Percentiles rank a stretch among this genome's conserved stretches.
Conservation (phyloP, 2,113 vertebrate genomes). For the Percopsis transmontana region DNA sequence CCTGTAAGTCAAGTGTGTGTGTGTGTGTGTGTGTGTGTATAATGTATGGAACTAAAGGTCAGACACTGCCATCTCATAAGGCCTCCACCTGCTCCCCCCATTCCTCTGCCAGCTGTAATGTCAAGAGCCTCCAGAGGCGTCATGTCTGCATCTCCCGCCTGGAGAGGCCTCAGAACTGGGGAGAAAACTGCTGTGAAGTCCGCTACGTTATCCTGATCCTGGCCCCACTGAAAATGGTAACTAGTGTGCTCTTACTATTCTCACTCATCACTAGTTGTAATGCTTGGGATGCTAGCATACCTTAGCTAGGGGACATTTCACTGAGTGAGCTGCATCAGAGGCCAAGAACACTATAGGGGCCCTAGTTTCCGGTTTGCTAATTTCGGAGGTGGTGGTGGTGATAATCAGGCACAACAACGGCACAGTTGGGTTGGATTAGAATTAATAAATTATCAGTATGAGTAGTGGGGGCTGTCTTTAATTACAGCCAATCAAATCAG, state of each 20-base stretch:
- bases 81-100: constrained; percentile 10
- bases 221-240: constrained; percentile 96
- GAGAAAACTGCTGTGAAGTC: constrained; percentile 97
- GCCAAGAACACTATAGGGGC: no score
- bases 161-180: constrained; percentile 97
- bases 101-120: constrained; percentile 84
- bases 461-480: no score
- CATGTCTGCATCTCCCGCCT: constrained; percentile 97
- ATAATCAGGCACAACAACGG: no score
- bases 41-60: constrained; percentile 54
- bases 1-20: constrained; percentile 84
- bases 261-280: no score
- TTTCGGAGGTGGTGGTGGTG: no score
- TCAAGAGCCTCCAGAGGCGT: constrained; percentile 88
- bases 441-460: no score
- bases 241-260: constrained; percentile 10
- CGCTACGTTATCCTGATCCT: constrained; percentile 94
- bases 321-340: no score
- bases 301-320: background rate
- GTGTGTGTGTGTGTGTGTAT: constrained; percentile 9
- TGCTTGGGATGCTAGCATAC: background rate
- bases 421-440: no score
- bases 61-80: constrained; percentile 29
- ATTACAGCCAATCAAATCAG: no score
- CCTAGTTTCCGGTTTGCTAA: no score